These are phyloP conservation scores for Caenorhabditis elegans DNA, from an alignment of 1,140 invertebrate genomes.

Conservation along the genomic window DNA sequence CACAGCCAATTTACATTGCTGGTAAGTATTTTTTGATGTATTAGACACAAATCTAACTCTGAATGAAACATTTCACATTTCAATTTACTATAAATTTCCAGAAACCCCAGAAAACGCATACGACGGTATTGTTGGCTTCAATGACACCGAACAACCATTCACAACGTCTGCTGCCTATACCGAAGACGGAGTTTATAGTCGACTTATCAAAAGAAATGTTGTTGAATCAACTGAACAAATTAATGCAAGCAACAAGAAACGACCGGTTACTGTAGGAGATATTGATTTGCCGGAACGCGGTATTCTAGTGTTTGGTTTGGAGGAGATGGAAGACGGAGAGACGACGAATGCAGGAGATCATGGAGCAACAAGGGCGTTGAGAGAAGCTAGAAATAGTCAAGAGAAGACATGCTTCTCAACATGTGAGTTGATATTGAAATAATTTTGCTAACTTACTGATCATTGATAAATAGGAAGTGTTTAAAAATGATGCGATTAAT, in stretches of 20 bases:
- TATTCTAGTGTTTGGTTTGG: conserved; percentile 50
- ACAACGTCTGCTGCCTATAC: conserved; percentile 3
- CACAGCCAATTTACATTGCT: conserved; percentile 5
- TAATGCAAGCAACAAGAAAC: background rate
- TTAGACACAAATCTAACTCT: no score
- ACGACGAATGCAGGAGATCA: background rate
- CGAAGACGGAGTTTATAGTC: conserved; percentile 19
- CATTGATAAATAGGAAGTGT: no score
- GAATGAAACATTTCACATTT: no score
- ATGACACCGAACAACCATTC: conserved; percentile 26
- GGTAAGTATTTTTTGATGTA: background rate
- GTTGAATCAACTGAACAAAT: conserved; percentile 9
- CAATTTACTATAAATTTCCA: background rate
- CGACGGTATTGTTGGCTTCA: background rate
- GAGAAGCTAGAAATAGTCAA: background rate
- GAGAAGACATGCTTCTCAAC: background rate
- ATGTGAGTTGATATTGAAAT: no score
- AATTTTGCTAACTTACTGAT: no score
- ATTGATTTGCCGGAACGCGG: conserved; percentile 48
- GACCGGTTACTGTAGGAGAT: conserved; percentile 38
- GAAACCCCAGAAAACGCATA: background rate
- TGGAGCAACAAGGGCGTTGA: conserved; percentile 4
- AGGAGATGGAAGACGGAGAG: conserved; percentile 35
- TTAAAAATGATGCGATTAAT: background rate
- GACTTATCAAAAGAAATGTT: conserved; percentile 28